These are phyloP conservation scores for Premnoplex brunnescens DNA, from an alignment of 2,797 vertebrate genomes.

Conservation along the genomic window DNA sequence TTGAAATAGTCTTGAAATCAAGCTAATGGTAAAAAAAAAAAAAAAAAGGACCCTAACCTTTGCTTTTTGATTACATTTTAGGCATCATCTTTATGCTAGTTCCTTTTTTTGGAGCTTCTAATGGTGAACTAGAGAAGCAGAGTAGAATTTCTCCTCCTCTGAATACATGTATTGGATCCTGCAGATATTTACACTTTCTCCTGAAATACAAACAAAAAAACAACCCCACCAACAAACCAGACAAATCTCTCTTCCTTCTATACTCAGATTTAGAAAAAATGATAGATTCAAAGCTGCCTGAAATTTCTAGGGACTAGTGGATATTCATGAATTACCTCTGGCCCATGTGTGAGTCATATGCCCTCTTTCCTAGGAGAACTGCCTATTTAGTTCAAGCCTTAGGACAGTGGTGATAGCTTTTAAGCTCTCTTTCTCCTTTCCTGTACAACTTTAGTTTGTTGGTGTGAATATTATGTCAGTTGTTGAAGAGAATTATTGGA, in stretches of 20 bases:
- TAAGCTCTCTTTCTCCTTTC: background rate
- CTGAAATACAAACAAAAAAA: background rate
- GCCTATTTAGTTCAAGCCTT: background rate
- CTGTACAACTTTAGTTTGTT: background rate
- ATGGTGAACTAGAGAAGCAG: background rate
- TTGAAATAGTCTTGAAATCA: background rate
- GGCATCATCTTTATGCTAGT: background rate
- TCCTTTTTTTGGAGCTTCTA: background rate
- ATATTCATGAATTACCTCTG: background rate
- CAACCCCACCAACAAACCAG: background rate
- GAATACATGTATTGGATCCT: background rate
- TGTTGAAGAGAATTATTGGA: background rate
- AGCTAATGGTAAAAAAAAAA: background rate
- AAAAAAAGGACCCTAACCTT: background rate
- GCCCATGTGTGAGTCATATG: accelerated
- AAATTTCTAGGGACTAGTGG: background rate
- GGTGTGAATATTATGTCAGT: background rate
- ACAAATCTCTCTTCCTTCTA: background rate
- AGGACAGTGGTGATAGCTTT: background rate
- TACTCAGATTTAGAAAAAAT: background rate
- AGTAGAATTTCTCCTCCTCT: background rate
- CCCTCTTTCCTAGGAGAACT: background rate
- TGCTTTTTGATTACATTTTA: background rate
- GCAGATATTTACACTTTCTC: background rate
- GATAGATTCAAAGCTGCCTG: background rate